phyloP scores from a whole-genome alignment of 2,113 vertebrate species.

The Podilymbus podiceps region DNA sequence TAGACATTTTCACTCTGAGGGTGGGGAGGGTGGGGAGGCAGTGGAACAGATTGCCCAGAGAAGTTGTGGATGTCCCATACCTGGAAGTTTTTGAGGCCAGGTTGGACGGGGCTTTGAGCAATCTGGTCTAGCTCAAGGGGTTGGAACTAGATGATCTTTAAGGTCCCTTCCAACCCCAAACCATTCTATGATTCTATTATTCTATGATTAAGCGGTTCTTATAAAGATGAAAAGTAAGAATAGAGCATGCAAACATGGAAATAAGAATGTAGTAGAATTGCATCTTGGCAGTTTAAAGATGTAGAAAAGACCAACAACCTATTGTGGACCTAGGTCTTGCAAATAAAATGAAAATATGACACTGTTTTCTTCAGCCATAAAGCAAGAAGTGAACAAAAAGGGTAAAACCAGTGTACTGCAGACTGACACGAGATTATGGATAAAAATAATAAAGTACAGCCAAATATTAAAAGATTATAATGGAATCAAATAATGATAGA shows the following conservation, averaged over 20 bases:
- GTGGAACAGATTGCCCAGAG: too few relatives aligned
- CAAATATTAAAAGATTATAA: background rate
- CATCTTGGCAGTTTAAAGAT: background rate
- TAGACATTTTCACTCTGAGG: too few relatives aligned
- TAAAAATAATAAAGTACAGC: background rate
- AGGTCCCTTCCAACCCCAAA: too few relatives aligned
- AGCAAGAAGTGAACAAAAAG: background rate
- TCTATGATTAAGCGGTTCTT: background rate
- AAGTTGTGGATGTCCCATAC: too few relatives aligned
- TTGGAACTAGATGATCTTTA: too few relatives aligned
- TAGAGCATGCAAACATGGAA: background rate
- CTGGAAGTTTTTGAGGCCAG: too few relatives aligned
- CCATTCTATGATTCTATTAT: too few relatives aligned
- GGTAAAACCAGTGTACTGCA: background rate
- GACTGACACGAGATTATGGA: background rate
- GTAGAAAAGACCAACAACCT: background rate
- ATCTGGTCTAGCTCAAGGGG: too few relatives aligned
- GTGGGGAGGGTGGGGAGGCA: too few relatives aligned
- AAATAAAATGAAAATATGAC: background rate
- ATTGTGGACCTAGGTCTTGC: background rate
- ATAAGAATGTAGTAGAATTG: background rate
- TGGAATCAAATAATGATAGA: background rate
- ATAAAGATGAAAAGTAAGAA: background rate
- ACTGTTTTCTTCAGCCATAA: background rate
- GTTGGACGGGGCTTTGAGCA: too few relatives aligned